A percentile compares a stretch with the other conserved stretches of the same genome.
Evolutionary conservation across 1,140 invertebrate genomes (phyloP).

Genomic region (Anagrus nilaparvatae): DNA sequence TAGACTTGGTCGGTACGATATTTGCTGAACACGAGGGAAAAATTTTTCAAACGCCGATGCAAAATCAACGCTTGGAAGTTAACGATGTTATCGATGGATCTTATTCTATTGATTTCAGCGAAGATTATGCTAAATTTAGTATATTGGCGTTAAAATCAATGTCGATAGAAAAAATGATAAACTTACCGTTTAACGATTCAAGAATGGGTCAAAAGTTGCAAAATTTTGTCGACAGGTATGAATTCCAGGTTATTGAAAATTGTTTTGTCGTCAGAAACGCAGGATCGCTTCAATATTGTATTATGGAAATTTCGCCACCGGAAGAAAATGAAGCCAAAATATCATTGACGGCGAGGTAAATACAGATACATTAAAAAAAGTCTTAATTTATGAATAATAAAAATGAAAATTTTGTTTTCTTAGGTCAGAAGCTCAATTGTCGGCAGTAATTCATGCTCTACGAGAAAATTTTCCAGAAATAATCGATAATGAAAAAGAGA

Average conservation of each 20-base stretch:
- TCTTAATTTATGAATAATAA: too few species aligned
- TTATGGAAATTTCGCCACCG: slow-evolving; percentile 26
- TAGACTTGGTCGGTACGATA: slow-evolving; percentile 25
- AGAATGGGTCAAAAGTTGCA: slow-evolving; percentile 12
- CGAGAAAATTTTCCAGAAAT: slow-evolving; percentile 22
- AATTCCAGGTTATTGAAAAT: slow-evolving; percentile 21
- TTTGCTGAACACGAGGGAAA: slow-evolving; percentile 26
- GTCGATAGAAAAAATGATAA: slow-evolving; percentile 22
- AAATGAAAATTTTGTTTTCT: slow-evolving; percentile 7
- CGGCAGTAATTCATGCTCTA: slow-evolving; percentile 25
- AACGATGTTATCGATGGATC: slow-evolving; percentile 19
- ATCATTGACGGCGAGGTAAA: slow-evolving; percentile 27
- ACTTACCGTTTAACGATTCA: slow-evolving; percentile 15
- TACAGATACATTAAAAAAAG: neutral
- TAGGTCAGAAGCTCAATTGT: slow-evolving; percentile 25
- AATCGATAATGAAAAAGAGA: slow-evolving; percentile 16
- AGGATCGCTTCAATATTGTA: slow-evolving; percentile 21
- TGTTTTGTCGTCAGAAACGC: slow-evolving; percentile 19
- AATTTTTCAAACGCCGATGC: slow-evolving; percentile 25
- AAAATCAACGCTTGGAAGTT: slow-evolving; percentile 18
- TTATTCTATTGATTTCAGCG: slow-evolving; percentile 18
- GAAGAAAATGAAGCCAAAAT: slow-evolving; percentile 12
- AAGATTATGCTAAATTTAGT: slow-evolving; percentile 6
- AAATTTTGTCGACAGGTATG: slow-evolving; percentile 20
- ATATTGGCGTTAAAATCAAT: slow-evolving; percentile 28